phyloP scores from a whole-genome alignment of 2,797 vertebrate species.

The Ceryle rudis region DNA sequence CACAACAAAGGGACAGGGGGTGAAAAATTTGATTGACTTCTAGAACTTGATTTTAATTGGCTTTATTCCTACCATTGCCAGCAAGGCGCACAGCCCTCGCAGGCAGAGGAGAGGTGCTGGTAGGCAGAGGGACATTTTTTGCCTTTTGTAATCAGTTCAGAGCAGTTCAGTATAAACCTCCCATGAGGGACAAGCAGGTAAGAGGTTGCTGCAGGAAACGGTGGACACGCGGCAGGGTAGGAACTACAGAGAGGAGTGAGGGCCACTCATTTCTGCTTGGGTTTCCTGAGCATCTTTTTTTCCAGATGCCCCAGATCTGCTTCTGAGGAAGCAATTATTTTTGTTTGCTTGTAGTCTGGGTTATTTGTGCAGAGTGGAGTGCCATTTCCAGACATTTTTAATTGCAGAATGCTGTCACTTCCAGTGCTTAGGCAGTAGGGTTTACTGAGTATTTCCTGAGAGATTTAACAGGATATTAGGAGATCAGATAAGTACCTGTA shows the following conservation, averaged over 20 bases:
- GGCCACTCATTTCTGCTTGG: neutral
- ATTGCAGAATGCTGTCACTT: neutral
- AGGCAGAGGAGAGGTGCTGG: neutral
- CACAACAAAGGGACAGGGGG: slow-evolving; percentile 26
- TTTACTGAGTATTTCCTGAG: slow-evolving; percentile 30
- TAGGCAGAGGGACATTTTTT: neutral
- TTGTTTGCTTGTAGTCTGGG: neutral
- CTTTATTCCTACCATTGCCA: neutral
- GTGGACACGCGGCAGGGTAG: neutral
- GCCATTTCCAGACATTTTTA: slow-evolving; percentile 27
- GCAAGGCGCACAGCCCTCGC: neutral
- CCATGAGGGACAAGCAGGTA: neutral
- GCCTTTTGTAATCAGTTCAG: neutral
- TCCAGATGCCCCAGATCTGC: neutral
- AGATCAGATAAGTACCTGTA: slow-evolving; percentile 12
- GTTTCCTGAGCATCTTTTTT: neutral
- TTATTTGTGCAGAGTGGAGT: neutral
- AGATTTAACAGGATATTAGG: slow-evolving; percentile 26
- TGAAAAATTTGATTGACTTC: slow-evolving; percentile 52
- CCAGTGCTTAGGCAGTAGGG: neutral
- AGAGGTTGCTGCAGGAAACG: neutral
- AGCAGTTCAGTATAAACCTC: neutral
- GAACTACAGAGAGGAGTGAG: rapidly evolving
- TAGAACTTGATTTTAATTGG: slow-evolving; percentile 35
- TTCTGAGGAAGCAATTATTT: neutral